Percentiles rank a stretch among this genome's conserved stretches.
Conservation (phyloP, 2,888 invertebrate genomes). For the Salpingus planirostris region DNA sequence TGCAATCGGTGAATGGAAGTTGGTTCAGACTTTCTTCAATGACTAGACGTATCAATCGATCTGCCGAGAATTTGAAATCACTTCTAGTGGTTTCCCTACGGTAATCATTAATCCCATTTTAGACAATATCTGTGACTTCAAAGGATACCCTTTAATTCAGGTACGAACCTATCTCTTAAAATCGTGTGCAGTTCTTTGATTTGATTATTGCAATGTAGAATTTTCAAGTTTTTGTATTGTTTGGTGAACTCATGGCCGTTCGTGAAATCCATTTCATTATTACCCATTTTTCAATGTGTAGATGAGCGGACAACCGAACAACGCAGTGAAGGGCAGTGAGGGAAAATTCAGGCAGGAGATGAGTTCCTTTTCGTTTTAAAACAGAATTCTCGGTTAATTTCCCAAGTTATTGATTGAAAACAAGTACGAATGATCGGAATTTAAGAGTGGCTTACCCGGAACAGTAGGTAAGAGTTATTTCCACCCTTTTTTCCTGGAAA, state of each 20-base stretch:
- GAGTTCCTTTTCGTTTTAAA: too few species aligned
- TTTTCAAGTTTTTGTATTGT: conserved; percentile 59
- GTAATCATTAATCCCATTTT: conserved; percentile 1
- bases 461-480: too few species aligned
- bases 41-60: conserved; percentile 91
- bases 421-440: too few species aligned
- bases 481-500: too few species aligned
- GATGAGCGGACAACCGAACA: too few species aligned
- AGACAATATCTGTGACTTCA: conserved; percentile 3
- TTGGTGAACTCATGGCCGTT: conserved; percentile 29
- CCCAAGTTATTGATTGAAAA: too few species aligned
- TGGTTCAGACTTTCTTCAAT: conserved; percentile 98
- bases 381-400: neutral
- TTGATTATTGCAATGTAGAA: conserved; percentile 67
- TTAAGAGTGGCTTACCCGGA: too few species aligned
- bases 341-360: too few species aligned
- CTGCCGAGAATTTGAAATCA: conserved; percentile 98
- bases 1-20: conserved; percentile 84
- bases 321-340: too few species aligned
- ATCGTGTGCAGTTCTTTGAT: conserved; percentile 80
- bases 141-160: conserved; percentile 39
- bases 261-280: conserved; percentile 33
- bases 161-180: conserved; percentile 63
- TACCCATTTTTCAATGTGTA: conserved; percentile 35
- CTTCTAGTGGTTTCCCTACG: conserved; percentile 80